Conservation (phyloP, 2,888 invertebrate species). For the Thalpophila matura region DNA sequence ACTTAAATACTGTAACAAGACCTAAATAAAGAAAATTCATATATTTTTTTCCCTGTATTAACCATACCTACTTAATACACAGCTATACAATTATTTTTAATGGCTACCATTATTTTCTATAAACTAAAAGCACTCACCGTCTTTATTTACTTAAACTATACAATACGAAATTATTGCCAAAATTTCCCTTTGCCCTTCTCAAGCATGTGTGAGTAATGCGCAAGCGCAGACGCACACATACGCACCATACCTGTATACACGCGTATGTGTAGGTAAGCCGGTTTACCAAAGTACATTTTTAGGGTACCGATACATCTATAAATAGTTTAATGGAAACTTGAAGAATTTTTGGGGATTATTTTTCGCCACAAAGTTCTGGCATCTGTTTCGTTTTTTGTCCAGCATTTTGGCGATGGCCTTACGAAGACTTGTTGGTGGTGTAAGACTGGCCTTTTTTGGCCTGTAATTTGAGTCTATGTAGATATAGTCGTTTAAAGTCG, state of each 20-base stretch:
- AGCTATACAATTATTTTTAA: no score
- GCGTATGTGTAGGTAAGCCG: constrained; percentile 77
- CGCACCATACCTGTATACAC: constrained; percentile 22
- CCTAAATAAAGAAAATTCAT: no score
- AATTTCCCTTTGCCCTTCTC: constrained; percentile 88
- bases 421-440: constrained; percentile 19
- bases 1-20: no score
- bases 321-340: constrained; percentile 75
- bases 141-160: constrained; percentile 50
- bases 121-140: constrained; percentile 55
- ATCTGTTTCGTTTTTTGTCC: constrained; percentile 47
- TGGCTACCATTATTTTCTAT: neutral
- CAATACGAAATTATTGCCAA: constrained; percentile 84
- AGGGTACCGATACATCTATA: constrained; percentile 80
- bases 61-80: neutral
- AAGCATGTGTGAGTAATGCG: constrained; percentile 69
- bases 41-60: neutral
- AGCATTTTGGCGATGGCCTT: constrained; percentile 37
- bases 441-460: constrained; percentile 39
- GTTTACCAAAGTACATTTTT: constrained; percentile 82
- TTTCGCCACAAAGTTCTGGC: constrained; percentile 46
- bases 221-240: constrained; percentile 63
- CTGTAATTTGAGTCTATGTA: constrained; percentile 49
- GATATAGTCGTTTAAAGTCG: constrained; percentile 22
- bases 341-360: constrained; percentile 69